Evolutionary conservation across 2,797 vertebrate species (phyloP), one percentile per base, ranked within the genome.

Genomic region (Neostethus bicornis): DNA sequence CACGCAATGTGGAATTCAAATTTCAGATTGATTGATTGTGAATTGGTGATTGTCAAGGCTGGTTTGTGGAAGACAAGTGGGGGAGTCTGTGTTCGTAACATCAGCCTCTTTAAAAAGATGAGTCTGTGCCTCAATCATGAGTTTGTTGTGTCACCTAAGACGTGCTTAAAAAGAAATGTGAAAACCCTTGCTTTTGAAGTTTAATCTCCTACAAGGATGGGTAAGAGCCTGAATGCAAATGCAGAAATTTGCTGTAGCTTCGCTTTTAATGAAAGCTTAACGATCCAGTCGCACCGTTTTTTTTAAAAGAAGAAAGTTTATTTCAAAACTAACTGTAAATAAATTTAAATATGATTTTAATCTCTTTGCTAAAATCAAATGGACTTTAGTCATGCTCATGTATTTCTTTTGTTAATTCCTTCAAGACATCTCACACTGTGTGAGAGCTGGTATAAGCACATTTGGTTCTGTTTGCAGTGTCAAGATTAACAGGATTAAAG

Each of bases 401-500:
- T 79, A 71, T 73, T 73, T 73, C 31, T 16, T 70, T 64, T 51
- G 54, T 65, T 86, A 81, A 86, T 85, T 79, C 66, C 63, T 74
- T 80, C 59, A 73, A 81, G 72, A 55, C 69, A 61, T 66, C 71
- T 69, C 42, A 1, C 66, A 55, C 62, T 70, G 65, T 66, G 54
- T 70, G 75, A 37, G 54, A 70, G 68, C 81, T 74, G 66, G 51
- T 79, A 83, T 88, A 82, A 83, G 78, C 70, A 70, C 81, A 83
- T 88, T 88, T 83, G 78, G 73, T 85, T 66, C 72, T 78, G 81
- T 91, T 88, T 87, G 83, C 82, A 81, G 74, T 83, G 82, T 82
- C 26, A 51, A 85, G 87, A 92, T 91, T 90, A 91, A 90, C 83
- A 81, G 89, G 91, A 91, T 92, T 91, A 91, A 74, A 75, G 79